Conservation (phyloP, 2,888 invertebrate species). For the Perdita meconis region DNA sequence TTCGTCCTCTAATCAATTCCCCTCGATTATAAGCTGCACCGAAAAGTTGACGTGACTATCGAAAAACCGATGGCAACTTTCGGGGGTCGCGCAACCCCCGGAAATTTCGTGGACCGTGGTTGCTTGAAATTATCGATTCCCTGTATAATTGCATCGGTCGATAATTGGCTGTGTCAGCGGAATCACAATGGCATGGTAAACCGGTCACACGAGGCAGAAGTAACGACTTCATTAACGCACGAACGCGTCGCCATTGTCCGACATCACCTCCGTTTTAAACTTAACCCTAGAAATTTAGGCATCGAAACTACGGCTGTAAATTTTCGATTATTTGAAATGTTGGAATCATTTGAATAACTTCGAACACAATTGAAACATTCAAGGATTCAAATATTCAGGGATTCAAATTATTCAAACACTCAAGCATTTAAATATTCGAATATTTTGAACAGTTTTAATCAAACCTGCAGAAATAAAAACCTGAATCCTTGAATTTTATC, state of each 20-base stretch:
- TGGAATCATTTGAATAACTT: no score
- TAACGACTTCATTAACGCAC: conserved; percentile 70
- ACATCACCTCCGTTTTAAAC: no score
- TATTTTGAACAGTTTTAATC: no score
- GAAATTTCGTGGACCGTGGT: conserved; percentile 39
- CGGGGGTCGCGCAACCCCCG: conserved; percentile 8
- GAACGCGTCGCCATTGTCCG: conserved; percentile 53
- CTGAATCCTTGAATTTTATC: no score
- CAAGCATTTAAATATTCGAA: no score
- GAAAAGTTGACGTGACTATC: conserved; percentile 29
- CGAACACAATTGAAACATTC: no score
- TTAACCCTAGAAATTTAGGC: no score
- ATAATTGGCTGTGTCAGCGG: conserved; percentile 62
- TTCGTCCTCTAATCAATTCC: neutral
- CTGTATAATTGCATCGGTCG: conserved; percentile 60
- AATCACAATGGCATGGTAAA: conserved; percentile 61
- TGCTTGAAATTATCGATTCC: conserved; percentile 64
- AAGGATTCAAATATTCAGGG: no score
- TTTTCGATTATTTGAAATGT: no score
- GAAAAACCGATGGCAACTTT: conserved; percentile 40
- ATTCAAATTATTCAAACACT: no score
- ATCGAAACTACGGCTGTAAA: no score
- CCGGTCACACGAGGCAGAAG: conserved; percentile 65
- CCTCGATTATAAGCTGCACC: conserved; percentile 14
- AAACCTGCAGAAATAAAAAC: no score